Evolutionary conservation across 2,797 vertebrate species (phyloP), one percentile per base, ranked within the genome.

Genomic region (Anabas testudineus): DNA sequence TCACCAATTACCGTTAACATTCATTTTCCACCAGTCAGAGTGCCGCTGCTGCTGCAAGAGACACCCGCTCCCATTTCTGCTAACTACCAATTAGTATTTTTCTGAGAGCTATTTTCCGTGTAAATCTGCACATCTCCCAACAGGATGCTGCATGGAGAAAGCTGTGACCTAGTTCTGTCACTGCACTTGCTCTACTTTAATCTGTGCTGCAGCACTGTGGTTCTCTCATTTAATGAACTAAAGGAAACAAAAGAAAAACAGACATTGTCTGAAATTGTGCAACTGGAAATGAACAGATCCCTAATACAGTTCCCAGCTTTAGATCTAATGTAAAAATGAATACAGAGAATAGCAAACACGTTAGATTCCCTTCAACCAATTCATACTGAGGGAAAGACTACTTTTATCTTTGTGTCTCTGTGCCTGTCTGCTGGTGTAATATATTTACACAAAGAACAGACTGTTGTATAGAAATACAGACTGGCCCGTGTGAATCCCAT

Each of bases 131-230:
- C 74, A 71, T 80, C 62, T 90, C 90, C 81, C 87, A 78, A 71
- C 78, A 81, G 86, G 78, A 86, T 49, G 68, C 79, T 49, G 82
- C 73, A 3, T 7, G 37, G 64, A 15, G 62, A 83, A 78, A 75
- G 71, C 81, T 49, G 51, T 86, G 89, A 90, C 92, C 92, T 87
- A 92, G 83, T 91, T 94, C 91, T 90, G 91, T 92, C 91, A 89
- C 47, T 18, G 56, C 60, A 63, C 8, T 36, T 26, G 59, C 59
- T 76, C 69, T 67, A 70, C 71, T 87, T 88, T 85, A 78, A 83
- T 86, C 78, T 81, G 26, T 9, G 22, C 82, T 42, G 75, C 78
- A 75, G 56, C 63, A 49, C 54, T 46, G 7, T 37, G 62, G 4
- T 37, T 10, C 21, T 15, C 12, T 80, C 39, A 52, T 67, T 81